These are phyloP conservation scores for Rissa tridactyla DNA, from an alignment of 2,113 vertebrate genomes.

Conservation along the genomic window DNA sequence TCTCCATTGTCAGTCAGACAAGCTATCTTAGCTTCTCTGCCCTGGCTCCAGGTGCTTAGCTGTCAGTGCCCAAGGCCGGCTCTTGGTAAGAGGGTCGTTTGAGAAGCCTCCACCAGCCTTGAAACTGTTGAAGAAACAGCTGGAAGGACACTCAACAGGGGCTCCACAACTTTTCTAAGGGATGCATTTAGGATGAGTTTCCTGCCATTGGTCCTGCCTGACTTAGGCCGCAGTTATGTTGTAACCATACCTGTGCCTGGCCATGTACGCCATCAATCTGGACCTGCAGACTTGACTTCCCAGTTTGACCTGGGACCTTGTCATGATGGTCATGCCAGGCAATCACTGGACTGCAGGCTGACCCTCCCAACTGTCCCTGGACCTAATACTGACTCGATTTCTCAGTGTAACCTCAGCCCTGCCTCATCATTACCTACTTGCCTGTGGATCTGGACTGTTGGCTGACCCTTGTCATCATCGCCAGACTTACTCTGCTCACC, in stretches of 20 bases:
- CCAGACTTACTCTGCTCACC: neutral
- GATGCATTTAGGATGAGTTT: neutral
- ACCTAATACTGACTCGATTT: neutral
- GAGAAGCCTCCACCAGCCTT: neutral
- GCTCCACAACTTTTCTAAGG: neutral
- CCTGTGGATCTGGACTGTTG: neutral
- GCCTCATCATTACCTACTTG: neutral
- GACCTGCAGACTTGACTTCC: neutral
- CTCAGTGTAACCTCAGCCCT: neutral
- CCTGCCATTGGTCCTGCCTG: neutral
- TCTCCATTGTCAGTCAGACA: neutral
- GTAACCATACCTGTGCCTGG: neutral
- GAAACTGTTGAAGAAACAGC: neutral
- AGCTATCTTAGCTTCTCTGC: neutral
- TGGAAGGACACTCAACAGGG: neutral
- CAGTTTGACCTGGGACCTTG: neutral
- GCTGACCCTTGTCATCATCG: neutral
- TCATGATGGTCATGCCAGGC: neutral
- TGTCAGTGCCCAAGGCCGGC: neutral
- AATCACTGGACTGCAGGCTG: neutral
- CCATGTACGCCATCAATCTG: rapidly evolving
- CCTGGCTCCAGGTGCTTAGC: neutral
- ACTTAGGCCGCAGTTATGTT: neutral
- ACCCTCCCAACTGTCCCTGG: neutral
- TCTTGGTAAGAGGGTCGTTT: neutral